Evolutionary conservation across 2,797 vertebrate species (phyloP), one percentile per base, ranked within the genome.

Genomic region (Artibeus lituratus): DNA sequence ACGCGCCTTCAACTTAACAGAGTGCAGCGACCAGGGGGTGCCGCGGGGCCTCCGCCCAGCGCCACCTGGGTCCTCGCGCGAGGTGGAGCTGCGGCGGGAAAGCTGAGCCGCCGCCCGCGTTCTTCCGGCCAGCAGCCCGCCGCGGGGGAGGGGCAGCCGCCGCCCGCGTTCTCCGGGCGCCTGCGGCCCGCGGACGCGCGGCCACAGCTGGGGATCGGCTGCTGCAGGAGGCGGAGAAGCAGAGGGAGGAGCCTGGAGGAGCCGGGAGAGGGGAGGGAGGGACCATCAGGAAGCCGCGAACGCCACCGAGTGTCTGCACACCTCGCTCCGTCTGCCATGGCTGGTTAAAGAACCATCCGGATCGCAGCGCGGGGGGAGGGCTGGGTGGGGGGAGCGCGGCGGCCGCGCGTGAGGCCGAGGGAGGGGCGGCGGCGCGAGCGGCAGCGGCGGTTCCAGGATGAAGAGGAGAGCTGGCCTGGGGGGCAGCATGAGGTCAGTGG

Each of bases 401-500:
- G 94, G 96, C 95, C 94, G 93, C 94, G 97, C 94, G 96, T 35
- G 96, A 93, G 96, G 90, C 97, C 92, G 92, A 95, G 97, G 96
- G 97, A 96, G 98, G 97, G 94, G 98, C 94, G 96, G 97, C 95
- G 95, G 97, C 94, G 97, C 94, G 96, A 91, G 95, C 93, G 86
- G 96, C 83, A 95, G 95, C 91, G 85, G 92, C 96, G 94, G 94
- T 96, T 97, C 97, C 98, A 98, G 98, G 98, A 99, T 99, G 99
- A 99, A 98, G 98, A 99, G 99, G 98, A 97, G 98, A 98, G 98
- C 98, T 98, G 99, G 99, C 97, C 99, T 99, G 98, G 99, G 99
- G 97, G 99, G 99, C 99, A 99, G 98, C 96, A 99, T 99, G 99
- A 99, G 99, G 97, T 99, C 99, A 95, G 98, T 99, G 22, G 98